phyloP scores from a whole-genome alignment of 2,888 invertebrate genomes.

The Linnaemya vulpina region DNA sequence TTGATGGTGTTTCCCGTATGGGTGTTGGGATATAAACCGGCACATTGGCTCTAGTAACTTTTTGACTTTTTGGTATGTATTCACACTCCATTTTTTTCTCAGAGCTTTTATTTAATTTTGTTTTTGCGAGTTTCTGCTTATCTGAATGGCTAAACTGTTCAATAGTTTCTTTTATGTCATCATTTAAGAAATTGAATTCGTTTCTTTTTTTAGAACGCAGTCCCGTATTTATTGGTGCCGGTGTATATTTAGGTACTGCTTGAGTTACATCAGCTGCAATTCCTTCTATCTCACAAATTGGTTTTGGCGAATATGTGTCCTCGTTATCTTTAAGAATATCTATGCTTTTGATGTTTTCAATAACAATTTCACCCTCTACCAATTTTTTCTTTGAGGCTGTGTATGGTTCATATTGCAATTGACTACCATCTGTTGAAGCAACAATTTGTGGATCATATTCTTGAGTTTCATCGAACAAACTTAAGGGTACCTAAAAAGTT shows the following conservation, averaged over 20 bases:
- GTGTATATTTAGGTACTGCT: slow-evolving; percentile 20
- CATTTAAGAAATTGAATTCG: background rate
- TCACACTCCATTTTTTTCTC: slow-evolving; percentile 13
- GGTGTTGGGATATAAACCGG: slow-evolving; percentile 47
- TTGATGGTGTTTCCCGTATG: slow-evolving; percentile 5
- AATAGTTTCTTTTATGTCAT: slow-evolving; percentile 17
- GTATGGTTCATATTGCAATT: slow-evolving; percentile 58
- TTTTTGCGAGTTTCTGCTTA: slow-evolving; percentile 6
- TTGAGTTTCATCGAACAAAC: slow-evolving; percentile 7
- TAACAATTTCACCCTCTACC: background rate
- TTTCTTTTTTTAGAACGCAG: background rate
- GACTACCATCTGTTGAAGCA: slow-evolving; percentile 23
- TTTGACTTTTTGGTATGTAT: slow-evolving; percentile 49
- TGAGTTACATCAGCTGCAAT: background rate
- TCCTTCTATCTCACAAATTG: background rate
- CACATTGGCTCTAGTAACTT: background rate
- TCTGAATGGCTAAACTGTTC: slow-evolving; percentile 1
- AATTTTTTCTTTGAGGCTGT: slow-evolving; percentile 59
- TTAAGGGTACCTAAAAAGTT: slow-evolving; percentile 14
- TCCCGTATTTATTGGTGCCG: slow-evolving; percentile 21
- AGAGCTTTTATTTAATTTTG: slow-evolving; percentile 14
- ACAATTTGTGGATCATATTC: slow-evolving; percentile 57
- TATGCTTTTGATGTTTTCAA: slow-evolving; percentile 18
- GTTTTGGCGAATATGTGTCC: slow-evolving; percentile 64
- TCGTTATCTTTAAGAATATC: slow-evolving; percentile 40